Base-by-base conservation (phyloP, 2,797 vertebrate genomes). In the Moxostoma hubbsi region DNA sequence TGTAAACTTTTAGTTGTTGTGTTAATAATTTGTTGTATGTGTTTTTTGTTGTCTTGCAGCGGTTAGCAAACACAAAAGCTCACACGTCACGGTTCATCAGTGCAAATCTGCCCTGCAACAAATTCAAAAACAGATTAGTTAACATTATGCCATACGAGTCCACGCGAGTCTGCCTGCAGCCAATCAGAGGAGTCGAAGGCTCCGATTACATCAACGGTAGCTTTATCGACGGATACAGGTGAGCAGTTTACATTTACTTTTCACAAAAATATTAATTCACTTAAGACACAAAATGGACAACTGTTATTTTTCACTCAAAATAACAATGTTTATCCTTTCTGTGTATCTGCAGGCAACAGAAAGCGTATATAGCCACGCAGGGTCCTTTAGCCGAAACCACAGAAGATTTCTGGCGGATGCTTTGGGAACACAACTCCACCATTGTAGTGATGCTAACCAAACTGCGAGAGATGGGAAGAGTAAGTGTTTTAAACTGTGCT, bases 141-240 rank as follows among this genome's bases (percentile, higher is more conserved):
- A 99, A 99, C 95, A 99, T 99, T 90, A 98, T 99, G 97, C 98
- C 98, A 92, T 99, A 98, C 87, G 97, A 99, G 91, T 98, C 97
- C 87, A 99, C 98, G 72, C 95, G 98, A 84, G 96, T 99, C 87
- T 97, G 96, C 90, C 95, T 99, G 88, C 98, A 98, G 92, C 98
- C 98, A 80, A 99, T 99, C 83, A 93, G 98, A 87, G 98, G 97
- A 86, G 97, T 99, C 13, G 98, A 99, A 90, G 98, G 98, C 82
- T 99, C 98, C n/a, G 98, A 99, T 90, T 99, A 99, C 90, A 98
- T 99, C 92, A 99, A 99, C 86, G 97, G 94, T 90, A 99, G 98
- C 89, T 99, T 99, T 91, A 97, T 99, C 88, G 98, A 99, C 89
- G 98, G 98, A 84, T 99, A 99, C 94, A 97, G 98, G 98, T 98